Evolutionary conservation across 2,113 vertebrate species (phyloP).

Genomic region (Pungitius pungitius): DNA sequence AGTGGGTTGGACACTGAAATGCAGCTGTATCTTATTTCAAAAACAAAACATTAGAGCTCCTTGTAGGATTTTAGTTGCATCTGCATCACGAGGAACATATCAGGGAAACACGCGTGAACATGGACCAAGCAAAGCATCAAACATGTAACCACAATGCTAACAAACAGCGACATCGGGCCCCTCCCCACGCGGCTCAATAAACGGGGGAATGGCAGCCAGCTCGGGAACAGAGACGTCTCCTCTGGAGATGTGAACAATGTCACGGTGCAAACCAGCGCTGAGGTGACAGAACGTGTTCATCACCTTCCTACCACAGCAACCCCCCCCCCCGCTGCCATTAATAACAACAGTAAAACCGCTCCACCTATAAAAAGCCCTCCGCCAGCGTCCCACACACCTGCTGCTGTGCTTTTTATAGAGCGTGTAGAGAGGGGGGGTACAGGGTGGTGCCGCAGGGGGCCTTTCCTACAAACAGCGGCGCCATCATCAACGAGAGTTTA

Average conservation of each 20-base stretch:
- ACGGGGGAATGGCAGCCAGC: slow-evolving; percentile 15
- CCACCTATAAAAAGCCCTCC: slow-evolving; percentile 70
- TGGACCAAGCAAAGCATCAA: no score
- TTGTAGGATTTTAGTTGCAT: neutral
- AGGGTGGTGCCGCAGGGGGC: slow-evolving; percentile 4
- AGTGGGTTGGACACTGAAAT: neutral
- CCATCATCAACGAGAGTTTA: slow-evolving; percentile 7
- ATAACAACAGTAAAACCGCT: slow-evolving; percentile 59
- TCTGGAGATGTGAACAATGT: slow-evolving; percentile 10
- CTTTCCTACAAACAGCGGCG: slow-evolving; percentile 27
- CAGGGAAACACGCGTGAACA: no score
- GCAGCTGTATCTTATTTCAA: neutral
- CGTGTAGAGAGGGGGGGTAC: slow-evolving; percentile 14
- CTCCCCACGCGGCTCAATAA: no score
- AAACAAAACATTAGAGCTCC: neutral
- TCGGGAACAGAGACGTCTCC: neutral
- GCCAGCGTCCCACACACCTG: slow-evolving; percentile 61
- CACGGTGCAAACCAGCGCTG: neutral
- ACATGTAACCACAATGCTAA: neutral
- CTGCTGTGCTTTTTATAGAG: slow-evolving; percentile 73
- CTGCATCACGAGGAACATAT: neutral
- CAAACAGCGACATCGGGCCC: no score
- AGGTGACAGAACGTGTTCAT: slow-evolving; percentile 11
- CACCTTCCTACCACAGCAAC: slow-evolving; percentile 13
- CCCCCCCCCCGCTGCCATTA: slow-evolving; percentile 33